Evolutionary conservation across 2,888 invertebrate species (phyloP), one percentile per base, ranked within the genome.

Genomic region (Drepana falcataria): DNA sequence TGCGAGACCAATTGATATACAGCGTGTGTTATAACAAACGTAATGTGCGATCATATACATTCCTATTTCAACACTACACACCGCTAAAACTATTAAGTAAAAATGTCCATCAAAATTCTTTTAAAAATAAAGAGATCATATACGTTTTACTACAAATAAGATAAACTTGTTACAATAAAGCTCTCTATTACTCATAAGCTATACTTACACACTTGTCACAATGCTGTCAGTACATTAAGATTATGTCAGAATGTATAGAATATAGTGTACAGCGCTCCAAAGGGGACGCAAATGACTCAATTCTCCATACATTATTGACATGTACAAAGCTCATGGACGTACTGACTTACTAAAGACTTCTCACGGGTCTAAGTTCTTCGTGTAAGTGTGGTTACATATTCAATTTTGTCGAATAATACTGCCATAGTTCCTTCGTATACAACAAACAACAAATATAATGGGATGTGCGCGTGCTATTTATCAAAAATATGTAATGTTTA

Each of bases 71-170:
- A 79, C 61, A 70, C 78, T 85, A 84, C 79, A 81, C 77, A 81
- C 77, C 68, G 81, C 81, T 87, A 88, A 79, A 80, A 75, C 85
- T 89, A 89, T 86, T 88, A 90, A 89, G 89, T 90, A 90, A 89
- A 86, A 88, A 88, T 84, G 87, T 87, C 87, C 88, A 86, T 87
- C 87, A 87, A 88, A 88, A 87, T 84, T 84, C 78, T 83, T 87
- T 85, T 89, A 88, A 83, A 87, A 88, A 85, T 83, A 88, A 87
- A 87, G 90, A 91, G 90, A 91, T 91, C 90, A 89, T 82, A 74
- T 79, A 81, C 82, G 81, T 85, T 82, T 83, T 81, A 81, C 78
- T 81, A 87, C 83, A 83, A 87, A 83, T 84, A 87, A 85, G 83
- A 83, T 83, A 86, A 85, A 83, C 77, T 79, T 79, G 85, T 85